Percentiles rank a stretch among this genome's conserved stretches.
Conservation (phyloP, 2,797 vertebrate species). For the Dicrostonyx torquatus region DNA sequence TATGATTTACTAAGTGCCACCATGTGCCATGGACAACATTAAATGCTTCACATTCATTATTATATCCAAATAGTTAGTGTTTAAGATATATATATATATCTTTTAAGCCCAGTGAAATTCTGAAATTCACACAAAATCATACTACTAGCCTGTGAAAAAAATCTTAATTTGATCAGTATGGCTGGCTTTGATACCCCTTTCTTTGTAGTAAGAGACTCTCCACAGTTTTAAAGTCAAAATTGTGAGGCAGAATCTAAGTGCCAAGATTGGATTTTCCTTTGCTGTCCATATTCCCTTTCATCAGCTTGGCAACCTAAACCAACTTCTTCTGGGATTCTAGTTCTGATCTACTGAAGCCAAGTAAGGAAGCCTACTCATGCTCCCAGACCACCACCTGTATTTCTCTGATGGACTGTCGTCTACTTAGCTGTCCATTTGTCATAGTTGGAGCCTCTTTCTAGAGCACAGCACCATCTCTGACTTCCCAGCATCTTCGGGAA, state of each 20-base stretch:
- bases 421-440: not conserved
- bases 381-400: not conserved
- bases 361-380: not conserved
- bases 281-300: not conserved
- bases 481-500: not conserved
- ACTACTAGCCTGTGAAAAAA: not conserved
- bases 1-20: slow-evolving; percentile 2
- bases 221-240: not conserved
- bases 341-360: not conserved
- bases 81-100: slow-evolving; percentile 10
- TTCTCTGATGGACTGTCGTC: not conserved
- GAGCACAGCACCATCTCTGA: not conserved
- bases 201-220: not conserved
- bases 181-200: not conserved
- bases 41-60: not conserved
- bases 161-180: slow-evolving; percentile 51
- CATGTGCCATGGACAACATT: not conserved
- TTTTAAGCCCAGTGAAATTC: not conserved
- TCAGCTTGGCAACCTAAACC: not conserved
- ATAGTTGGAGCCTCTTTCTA: not conserved
- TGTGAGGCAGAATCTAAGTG: not conserved
- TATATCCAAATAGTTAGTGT: not conserved
- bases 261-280: not conserved
- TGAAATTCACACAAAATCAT: slow-evolving; percentile 19
- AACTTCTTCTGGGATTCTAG: not conserved